Base-by-base conservation (phyloP, 1,140 invertebrate species). In the Saccostrea glomerata region DNA sequence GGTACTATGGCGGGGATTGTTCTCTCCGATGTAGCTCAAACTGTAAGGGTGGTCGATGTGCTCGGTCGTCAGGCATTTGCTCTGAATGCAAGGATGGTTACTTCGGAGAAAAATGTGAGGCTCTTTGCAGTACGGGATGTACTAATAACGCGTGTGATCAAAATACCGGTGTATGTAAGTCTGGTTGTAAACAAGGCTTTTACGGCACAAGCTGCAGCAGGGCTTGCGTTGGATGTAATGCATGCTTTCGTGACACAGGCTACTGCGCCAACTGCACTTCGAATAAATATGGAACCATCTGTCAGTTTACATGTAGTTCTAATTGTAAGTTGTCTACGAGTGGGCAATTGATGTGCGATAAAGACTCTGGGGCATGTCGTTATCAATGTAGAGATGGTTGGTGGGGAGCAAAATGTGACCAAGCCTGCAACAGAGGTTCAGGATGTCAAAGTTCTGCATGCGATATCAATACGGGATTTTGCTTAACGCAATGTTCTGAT, bases 21-120 rank as follows among this genome's bases (percentile, higher is more conserved):
- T 58, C 82, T 23, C 9, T 25, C 4, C 73, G n/a, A 15, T 12
- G 87, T 58, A 83, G 83, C 40, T 36, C n/a, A 23, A 82, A 36
- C 1, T 88, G 87, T 77, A 66, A 63, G 17, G 66, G 54, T 4
- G 17, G 36, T 13, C 77, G 40, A 36, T 92, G 91, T 73, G 88
- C 90, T 36, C 82, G 84, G 63, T 56, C 40, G 0, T 87, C 86
- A 7, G 91, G 91, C 0, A 25, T 73, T 9, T 92, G 91, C 56
- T 66, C 54, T 73, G 89, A 87, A 15, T 92, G 91, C 85, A 85
- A 90, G 25, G 56, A 58, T 2, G 91, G 91, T 5, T 92, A 87
- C 66, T 83, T 88, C 23, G 89, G 89, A 70, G 77, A 86, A 11
- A 36, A 66, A 23, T 92, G 91, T 55, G 55, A 11, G n/a, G 12